Conservation (phyloP, 2,797 vertebrate genomes). For the Pipistrellus kuhlii region DNA sequence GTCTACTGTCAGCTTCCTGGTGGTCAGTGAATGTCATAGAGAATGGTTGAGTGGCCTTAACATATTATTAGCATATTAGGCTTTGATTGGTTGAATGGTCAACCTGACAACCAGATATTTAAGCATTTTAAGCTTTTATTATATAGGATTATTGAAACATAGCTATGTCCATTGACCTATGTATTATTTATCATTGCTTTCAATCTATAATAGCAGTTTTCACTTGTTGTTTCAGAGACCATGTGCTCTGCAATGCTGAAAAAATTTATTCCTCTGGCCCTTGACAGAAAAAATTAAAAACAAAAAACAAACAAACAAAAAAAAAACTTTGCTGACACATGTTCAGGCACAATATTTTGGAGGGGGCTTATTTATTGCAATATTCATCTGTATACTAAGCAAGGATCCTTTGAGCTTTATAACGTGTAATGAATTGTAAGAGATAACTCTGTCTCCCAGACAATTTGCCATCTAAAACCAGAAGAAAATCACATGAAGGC, state of each 20-base stretch:
- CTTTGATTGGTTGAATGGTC: too few species aligned
- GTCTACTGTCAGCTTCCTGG: too few species aligned
- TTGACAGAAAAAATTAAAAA: neutral
- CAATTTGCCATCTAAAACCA: neutral
- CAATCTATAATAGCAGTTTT: neutral
- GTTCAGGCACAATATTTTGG: neutral
- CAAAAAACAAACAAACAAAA: neutral
- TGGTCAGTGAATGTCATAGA: too few species aligned
- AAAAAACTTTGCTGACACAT: neutral
- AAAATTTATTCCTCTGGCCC: neutral
- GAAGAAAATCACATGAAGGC: neutral
- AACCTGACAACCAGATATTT: too few species aligned
- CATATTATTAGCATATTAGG: too few species aligned
- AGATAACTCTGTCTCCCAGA: neutral
- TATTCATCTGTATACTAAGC: neutral
- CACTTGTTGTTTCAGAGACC: neutral
- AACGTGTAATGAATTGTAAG: neutral
- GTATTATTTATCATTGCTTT: neutral
- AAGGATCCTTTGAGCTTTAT: neutral
- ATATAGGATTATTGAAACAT: neutral
- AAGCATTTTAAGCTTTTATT: too few species aligned
- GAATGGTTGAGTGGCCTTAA: too few species aligned
- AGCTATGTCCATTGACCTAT: neutral
- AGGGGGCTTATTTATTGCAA: neutral
- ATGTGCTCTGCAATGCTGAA: neutral